phyloP scores from a whole-genome alignment of 1,140 invertebrate genomes.

The Ceratosolen fusciceps region DNA sequence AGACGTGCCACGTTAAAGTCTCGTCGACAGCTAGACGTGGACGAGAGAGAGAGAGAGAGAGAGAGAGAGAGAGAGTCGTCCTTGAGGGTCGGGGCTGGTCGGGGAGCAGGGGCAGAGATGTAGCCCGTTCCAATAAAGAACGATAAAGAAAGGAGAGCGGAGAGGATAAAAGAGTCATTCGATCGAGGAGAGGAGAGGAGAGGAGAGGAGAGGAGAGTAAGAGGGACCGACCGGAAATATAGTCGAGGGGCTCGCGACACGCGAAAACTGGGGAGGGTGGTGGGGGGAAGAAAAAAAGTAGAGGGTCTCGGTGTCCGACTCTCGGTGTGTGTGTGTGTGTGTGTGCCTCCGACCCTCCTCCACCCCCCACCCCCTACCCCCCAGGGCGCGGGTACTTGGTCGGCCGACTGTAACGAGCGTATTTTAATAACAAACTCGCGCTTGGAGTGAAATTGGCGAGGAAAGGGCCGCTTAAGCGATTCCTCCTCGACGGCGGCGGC shows the following conservation, averaged over 20 bases:
- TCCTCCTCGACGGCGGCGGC: too few species aligned
- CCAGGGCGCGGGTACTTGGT: neutral
- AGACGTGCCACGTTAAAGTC: constrained; percentile 19
- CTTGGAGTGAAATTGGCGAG: constrained; percentile 61
- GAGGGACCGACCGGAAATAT: constrained; percentile 41
- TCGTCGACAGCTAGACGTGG: neutral
- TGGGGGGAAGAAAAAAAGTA: constrained; percentile 11
- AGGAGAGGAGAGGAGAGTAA: too few species aligned
- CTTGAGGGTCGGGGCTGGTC: too few species aligned
- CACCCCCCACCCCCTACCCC: neutral
- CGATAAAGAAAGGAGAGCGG: constrained; percentile 29
- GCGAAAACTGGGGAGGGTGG: too few species aligned
- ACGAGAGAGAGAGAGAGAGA: neutral
- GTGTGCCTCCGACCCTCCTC: neutral
- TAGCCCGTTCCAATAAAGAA: constrained; percentile 17
- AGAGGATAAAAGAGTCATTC: constrained; percentile 13
- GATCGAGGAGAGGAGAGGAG: too few species aligned
- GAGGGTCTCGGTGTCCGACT: neutral
- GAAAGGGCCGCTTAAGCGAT: constrained; percentile 54
- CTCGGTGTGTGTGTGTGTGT: too few species aligned
- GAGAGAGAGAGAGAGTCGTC: constrained; percentile 15
- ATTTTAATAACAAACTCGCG: constrained; percentile 64
- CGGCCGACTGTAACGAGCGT: too few species aligned
- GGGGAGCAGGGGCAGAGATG: too few species aligned
- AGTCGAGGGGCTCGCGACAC: constrained; percentile 3